phyloP scores from a whole-genome alignment of 1,140 invertebrate genomes.

The Aphelenchoides besseyi region DNA sequence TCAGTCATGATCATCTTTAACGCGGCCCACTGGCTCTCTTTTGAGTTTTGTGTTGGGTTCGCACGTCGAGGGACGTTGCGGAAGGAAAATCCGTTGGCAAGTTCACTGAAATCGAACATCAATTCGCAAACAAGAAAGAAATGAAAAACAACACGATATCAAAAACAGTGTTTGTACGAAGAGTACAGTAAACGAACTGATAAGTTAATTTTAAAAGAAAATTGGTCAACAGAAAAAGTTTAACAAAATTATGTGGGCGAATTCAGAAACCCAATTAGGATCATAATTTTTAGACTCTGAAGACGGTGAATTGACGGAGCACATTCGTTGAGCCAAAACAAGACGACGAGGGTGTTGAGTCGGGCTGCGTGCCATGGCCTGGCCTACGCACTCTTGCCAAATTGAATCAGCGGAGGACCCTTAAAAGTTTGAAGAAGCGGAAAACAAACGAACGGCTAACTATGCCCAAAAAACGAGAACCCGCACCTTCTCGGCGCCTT shows the following conservation, averaged over 20 bases:
- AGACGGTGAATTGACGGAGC: no score
- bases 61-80: not conserved
- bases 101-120: not conserved
- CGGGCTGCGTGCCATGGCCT: no score
- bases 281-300: not conserved
- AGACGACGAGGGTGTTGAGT: no score
- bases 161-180: not conserved
- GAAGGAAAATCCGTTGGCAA: not conserved
- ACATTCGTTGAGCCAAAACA: no score
- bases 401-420: not conserved
- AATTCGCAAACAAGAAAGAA: not conserved
- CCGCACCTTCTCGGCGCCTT: not conserved
- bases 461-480: no score
- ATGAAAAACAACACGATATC: not conserved
- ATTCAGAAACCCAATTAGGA: not conserved
- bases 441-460: constrained; percentile 1
- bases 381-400: not conserved
- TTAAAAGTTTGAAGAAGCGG: not conserved
- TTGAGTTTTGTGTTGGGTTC: constrained; percentile 8
- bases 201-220: no score
- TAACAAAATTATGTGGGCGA: no score
- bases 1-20: constrained; percentile 63
- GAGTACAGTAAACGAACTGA: no score
- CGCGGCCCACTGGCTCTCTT: constrained; percentile 59
- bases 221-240: no score